phyloP scores from a whole-genome alignment of 1,140 invertebrate species.

The Cydia fagiglandana region DNA sequence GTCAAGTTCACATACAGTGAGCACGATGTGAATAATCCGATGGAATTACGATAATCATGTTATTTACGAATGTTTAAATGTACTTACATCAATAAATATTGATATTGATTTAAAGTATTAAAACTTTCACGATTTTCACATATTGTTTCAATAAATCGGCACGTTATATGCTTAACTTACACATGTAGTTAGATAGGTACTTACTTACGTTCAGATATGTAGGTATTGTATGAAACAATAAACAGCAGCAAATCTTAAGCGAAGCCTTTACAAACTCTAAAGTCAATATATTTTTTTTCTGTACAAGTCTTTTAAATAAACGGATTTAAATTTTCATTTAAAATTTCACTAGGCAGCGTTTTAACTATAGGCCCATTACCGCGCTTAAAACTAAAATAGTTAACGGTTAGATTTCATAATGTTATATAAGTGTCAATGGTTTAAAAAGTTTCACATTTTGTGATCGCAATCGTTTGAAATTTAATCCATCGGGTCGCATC shows the following conservation, averaged over 20 bases:
- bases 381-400: background rate
- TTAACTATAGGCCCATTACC: background rate
- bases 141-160: too few species aligned
- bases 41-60: conserved; percentile 4
- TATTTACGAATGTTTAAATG: conserved; percentile 3
- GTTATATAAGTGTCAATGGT: background rate
- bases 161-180: too few species aligned
- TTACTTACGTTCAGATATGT: too few species aligned
- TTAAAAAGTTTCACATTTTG: conserved; percentile 8
- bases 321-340: too few species aligned
- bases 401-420: background rate
- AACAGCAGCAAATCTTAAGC: background rate
- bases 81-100: background rate
- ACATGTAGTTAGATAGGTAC: too few species aligned
- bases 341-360: background rate
- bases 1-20: conserved; percentile 34
- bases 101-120: background rate
- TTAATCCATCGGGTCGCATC: conserved; percentile 11
- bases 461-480: background rate
- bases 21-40: conserved; percentile 27
- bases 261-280: background rate
- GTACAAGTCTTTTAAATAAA: too few species aligned
- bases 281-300: background rate
- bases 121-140: background rate
- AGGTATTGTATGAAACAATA: too few species aligned